Percentiles rank a stretch among this genome's conserved stretches.
phyloP scores from a whole-genome alignment of 2,888 invertebrate genomes.

The Lissocephala sabroskyi region DNA sequence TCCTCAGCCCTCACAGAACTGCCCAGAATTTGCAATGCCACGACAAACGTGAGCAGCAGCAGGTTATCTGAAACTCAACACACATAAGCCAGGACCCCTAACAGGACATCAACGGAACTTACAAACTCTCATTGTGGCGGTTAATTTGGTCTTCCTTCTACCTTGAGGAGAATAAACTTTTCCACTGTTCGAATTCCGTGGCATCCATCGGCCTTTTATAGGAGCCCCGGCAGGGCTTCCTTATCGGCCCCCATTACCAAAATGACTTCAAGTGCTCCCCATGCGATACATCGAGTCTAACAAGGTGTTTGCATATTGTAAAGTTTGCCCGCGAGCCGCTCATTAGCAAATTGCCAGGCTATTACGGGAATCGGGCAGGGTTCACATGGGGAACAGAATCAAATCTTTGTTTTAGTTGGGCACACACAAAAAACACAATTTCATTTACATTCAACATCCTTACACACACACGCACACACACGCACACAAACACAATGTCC shows the following conservation, averaged over 20 bases:
- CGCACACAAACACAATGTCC: slow-evolving; percentile 16
- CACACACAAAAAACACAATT: too few species aligned
- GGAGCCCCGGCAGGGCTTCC: neutral
- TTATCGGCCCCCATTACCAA: slow-evolving; percentile 19
- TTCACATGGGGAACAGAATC: too few species aligned
- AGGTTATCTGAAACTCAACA: slow-evolving; percentile 24
- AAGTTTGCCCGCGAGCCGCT: too few species aligned
- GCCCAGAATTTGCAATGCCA: slow-evolving; percentile 7
- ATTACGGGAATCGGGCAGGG: too few species aligned
- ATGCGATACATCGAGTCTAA: too few species aligned
- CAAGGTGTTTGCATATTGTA: too few species aligned
- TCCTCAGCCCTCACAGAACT: neutral
- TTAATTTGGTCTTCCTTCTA: slow-evolving; percentile 16
- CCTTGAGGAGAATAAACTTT: slow-evolving; percentile 19
- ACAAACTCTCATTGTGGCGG: slow-evolving; percentile 33
- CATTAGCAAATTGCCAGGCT: too few species aligned
- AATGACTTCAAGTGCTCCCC: neutral
- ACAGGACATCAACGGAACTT: slow-evolving; percentile 9
- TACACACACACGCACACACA: too few species aligned
- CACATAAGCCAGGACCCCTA: neutral
- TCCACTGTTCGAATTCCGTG: slow-evolving; percentile 20
- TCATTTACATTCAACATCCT: too few species aligned
- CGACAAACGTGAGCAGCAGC: slow-evolving; percentile 32
- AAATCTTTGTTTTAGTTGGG: too few species aligned
- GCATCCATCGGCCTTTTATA: slow-evolving; percentile 21